phyloP scores from a whole-genome alignment of 2,888 invertebrate species.

The Pasiphila rectangulata region DNA sequence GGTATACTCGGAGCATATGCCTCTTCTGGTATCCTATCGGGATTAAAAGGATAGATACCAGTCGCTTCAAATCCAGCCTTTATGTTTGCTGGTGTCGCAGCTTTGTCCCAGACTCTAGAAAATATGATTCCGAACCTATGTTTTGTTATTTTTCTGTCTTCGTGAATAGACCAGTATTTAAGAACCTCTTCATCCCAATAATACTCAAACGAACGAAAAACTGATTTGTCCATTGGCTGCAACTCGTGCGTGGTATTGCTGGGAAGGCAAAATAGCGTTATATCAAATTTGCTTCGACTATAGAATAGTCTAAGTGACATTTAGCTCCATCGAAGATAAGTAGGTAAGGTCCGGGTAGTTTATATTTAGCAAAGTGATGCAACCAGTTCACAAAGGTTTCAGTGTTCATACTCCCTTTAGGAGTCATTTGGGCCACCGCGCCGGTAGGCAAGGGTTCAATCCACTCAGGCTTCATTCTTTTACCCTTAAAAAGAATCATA shows the following conservation, averaged over 20 bases:
- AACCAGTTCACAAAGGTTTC: slow-evolving; percentile 29
- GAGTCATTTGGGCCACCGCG: slow-evolving; percentile 29
- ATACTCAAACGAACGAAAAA: slow-evolving; percentile 14
- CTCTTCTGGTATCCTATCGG: neutral
- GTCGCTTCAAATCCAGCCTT: slow-evolving; percentile 11
- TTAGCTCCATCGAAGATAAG: slow-evolving; percentile 34
- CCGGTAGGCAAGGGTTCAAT: slow-evolving; percentile 27
- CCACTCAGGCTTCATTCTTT: slow-evolving; percentile 27
- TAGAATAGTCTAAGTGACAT: slow-evolving; percentile 18
- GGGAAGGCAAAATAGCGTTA: too few relatives aligned
- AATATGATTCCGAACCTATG: slow-evolving; percentile 10
- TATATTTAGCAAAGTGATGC: slow-evolving; percentile 25
- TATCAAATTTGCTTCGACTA: slow-evolving; percentile 25
- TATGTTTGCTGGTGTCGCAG: slow-evolving; percentile 11
- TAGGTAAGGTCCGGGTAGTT: slow-evolving; percentile 26
- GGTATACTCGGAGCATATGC: slow-evolving; percentile 9
- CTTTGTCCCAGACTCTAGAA: slow-evolving; percentile 4
- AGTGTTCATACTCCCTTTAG: slow-evolving; percentile 30
- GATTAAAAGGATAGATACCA: neutral
- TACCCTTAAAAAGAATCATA: slow-evolving; percentile 28
- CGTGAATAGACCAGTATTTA: slow-evolving; percentile 7
- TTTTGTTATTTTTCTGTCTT: neutral
- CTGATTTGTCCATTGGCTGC: slow-evolving; percentile 1
- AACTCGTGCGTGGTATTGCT: slow-evolving; percentile 18
- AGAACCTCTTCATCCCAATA: slow-evolving; percentile 27